These are phyloP conservation scores for Gobio occitaniae DNA, from an alignment of 2,797 vertebrate genomes.

Conservation along the genomic window DNA sequence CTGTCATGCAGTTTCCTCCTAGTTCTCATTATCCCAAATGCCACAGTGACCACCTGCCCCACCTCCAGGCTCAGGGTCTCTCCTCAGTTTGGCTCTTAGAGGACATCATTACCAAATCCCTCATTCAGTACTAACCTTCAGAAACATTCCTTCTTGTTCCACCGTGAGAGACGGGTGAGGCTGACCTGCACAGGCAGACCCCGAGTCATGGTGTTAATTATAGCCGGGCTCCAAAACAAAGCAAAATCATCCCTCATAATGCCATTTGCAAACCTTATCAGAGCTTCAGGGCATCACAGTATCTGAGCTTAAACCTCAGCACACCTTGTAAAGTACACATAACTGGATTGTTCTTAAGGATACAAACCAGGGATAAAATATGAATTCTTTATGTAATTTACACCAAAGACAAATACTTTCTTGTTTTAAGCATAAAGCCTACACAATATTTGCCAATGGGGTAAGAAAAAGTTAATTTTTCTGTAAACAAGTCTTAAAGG, in stretches of 20 bases:
- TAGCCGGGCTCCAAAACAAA: constrained; percentile 56
- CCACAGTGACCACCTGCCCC: constrained; percentile 26
- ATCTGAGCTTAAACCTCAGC: neutral
- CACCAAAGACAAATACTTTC: neutral
- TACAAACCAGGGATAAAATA: neutral
- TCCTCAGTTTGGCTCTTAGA: constrained; percentile 18
- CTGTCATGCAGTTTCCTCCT: neutral
- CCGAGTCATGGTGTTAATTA: constrained; percentile 66
- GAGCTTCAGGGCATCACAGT: constrained; percentile 16
- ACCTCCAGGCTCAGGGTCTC: constrained; percentile 24
- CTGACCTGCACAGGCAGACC: constrained; percentile 53
- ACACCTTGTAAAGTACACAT: neutral
- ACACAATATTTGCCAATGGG: neutral
- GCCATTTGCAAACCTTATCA: constrained; percentile 33
- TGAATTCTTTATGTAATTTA: neutral
- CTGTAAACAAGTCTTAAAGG: neutral
- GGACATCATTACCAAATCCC: constrained; percentile 26
- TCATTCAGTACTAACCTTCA: constrained; percentile 59
- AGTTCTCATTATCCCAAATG: constrained; percentile 36
- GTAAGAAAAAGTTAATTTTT: neutral
- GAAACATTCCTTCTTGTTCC: constrained; percentile 26
- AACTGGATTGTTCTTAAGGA: neutral
- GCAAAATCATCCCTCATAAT: constrained; percentile 55
- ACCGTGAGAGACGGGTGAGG: constrained; percentile 23
- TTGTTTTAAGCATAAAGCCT: neutral